phyloP scores from a whole-genome alignment of 1,140 invertebrate genomes.

The Vanessa tameamea region DNA sequence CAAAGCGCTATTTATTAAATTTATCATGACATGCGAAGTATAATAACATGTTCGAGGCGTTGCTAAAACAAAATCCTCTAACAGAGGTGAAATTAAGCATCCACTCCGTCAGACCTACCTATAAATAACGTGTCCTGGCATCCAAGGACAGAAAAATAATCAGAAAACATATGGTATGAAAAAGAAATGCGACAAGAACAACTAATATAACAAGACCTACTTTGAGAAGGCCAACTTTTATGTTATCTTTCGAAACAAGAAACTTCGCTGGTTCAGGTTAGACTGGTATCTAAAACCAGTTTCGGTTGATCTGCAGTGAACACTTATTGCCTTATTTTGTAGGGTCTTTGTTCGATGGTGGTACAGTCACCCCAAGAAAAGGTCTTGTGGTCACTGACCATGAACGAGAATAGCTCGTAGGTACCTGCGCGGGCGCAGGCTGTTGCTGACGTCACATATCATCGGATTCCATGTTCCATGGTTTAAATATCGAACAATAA shows the following conservation, averaged over 20 bases:
- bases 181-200: conserved; percentile 56
- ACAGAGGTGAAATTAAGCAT: conserved; percentile 29
- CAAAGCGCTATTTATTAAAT: background rate
- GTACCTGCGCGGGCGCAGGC: conserved; percentile 60
- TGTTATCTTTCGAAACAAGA: conserved; percentile 51
- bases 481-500: conserved; percentile 6
- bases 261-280: conserved; percentile 45
- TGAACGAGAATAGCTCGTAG: conserved; percentile 69
- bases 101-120: conserved; percentile 34
- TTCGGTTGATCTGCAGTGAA: conserved; percentile 46
- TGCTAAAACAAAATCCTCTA: conserved; percentile 20
- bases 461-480: conserved; percentile 31
- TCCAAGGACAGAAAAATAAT: conserved; percentile 74
- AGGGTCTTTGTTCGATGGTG: conserved; percentile 58
- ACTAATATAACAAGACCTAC: conserved; percentile 52
- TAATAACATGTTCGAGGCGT: background rate
- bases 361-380: conserved; percentile 76
- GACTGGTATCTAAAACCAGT: conserved; percentile 51
- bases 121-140: conserved; percentile 69
- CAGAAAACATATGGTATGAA: conserved; percentile 74
- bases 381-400: conserved; percentile 77
- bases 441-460: conserved; percentile 61
- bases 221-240: conserved; percentile 61
- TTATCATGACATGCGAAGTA: background rate
- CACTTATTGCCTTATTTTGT: conserved; percentile 47